A percentile compares a stretch with the other conserved stretches of the same genome.
phyloP scores from a whole-genome alignment of 2,113 vertebrate species.

The Melanerpes formicivorus region DNA sequence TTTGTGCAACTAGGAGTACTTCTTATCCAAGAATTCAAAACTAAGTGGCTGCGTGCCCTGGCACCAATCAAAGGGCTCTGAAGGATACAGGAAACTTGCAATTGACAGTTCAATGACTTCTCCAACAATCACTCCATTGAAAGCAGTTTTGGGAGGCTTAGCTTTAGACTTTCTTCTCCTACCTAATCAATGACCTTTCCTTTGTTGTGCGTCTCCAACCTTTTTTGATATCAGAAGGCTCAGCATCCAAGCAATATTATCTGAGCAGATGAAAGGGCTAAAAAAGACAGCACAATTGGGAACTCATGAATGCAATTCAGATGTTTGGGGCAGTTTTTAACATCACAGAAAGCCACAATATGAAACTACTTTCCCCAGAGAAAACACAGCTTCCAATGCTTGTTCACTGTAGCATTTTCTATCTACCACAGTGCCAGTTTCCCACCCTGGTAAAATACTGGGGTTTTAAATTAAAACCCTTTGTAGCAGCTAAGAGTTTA shows the following conservation, averaged over 20 bases:
- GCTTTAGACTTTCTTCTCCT: background rate
- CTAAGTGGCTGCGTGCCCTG: background rate
- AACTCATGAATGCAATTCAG: background rate
- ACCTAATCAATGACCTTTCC: background rate
- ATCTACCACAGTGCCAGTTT: background rate
- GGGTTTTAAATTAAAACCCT: background rate
- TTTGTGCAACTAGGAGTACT: background rate
- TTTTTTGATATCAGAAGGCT: background rate
- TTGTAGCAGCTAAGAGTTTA: background rate
- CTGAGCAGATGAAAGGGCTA: background rate
- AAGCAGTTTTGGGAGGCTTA: slow-evolving; percentile 19
- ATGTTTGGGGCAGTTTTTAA: background rate
- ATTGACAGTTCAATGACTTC: background rate
- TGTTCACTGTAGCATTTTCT: background rate
- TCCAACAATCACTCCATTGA: background rate
- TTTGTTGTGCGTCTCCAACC: background rate
- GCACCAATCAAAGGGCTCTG: background rate
- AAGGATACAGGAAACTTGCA: background rate
- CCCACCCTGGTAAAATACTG: background rate
- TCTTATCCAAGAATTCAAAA: background rate
- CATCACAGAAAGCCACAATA: background rate
- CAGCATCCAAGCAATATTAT: background rate
- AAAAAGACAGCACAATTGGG: background rate
- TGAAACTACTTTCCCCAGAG: background rate
- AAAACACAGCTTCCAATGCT: background rate